Base-by-base conservation (phyloP, 2,888 invertebrate genomes). In the Diploptera punctata region DNA sequence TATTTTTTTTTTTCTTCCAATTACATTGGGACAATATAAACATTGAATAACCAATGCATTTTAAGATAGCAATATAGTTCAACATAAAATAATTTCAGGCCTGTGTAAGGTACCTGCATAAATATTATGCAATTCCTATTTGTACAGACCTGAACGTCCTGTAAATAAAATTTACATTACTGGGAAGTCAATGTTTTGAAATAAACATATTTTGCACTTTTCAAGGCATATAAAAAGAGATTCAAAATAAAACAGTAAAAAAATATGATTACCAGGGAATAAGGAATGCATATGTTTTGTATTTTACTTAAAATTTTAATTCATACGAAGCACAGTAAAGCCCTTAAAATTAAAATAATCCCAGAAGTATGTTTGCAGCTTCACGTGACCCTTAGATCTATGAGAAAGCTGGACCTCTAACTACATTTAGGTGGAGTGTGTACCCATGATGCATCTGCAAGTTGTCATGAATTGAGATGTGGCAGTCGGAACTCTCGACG, bases 401-500 rank as follows among this genome's bases (percentile, higher is more conserved):
- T 16, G 13, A 65, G 26, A 26, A 65, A 44, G 47, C 65, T 43
- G 24, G 62, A n/a, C 19, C 21, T 21, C 62, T 65, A 65, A 65
- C 62, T 65, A 65, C 62, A 65, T 24, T 43, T 21, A 65, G 62
- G 43, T 43, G 62, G 24, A 65, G 62, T 33, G 24, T 21, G 62
- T 43, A 43, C 33, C 62, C 62, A 65, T 38, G 43, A 43, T 43
- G n/a, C n/a, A 7, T 43, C 24, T 24, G 44, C 44, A 65, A 65
- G 65, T 62, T 24, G 74, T 72, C 72, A 72, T 49, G 71, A 72
- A 49, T 61, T 72, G 26, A 74, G 49, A 61, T 73, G 62, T 72
- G 85, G 84, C 52, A 84, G 80, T 0, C 85, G 78, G 54, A 87
- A 84, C 77, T 92, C 91, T 75, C 91, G 86, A 19, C 92, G 87